Percentiles rank a stretch among this genome's conserved stretches.
Conservation (phyloP, 2,888 invertebrate genomes). For the Creontiades dilutus region DNA sequence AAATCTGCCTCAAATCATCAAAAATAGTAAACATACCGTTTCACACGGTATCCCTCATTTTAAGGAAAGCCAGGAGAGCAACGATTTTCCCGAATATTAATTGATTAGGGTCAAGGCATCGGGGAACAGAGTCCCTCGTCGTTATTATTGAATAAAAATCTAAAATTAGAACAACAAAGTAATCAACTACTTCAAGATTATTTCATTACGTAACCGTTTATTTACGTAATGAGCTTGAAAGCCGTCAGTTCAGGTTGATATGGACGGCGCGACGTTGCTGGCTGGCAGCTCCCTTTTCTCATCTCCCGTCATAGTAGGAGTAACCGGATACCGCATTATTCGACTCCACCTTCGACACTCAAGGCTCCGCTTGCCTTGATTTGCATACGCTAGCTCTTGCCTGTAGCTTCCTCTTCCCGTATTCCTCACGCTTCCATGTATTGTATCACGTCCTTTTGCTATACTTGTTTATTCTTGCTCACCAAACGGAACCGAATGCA, state of each 20-base stretch:
- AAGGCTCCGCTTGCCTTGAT: slow-evolving; percentile 37
- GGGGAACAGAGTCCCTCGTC: too few relatives aligned
- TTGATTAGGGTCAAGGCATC: too few relatives aligned
- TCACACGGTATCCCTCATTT: too few relatives aligned
- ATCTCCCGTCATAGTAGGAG: slow-evolving; percentile 32
- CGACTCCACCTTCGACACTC: slow-evolving; percentile 58
- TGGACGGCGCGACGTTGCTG: not conserved
- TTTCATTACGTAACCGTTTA: not conserved
- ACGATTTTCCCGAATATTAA: too few relatives aligned
- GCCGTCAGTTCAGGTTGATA: not conserved
- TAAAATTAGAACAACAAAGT: too few relatives aligned
- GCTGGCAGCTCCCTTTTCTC: not conserved
- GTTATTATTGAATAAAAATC: too few relatives aligned
- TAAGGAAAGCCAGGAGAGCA: too few relatives aligned
- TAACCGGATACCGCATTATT: slow-evolving; percentile 61
- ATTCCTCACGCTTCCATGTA: not conserved
- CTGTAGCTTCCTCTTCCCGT: slow-evolving; percentile 47
- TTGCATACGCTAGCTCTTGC: slow-evolving; percentile 31
- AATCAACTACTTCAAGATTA: not conserved
- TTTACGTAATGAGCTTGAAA: slow-evolving; percentile 15
- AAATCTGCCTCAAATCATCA: too few relatives aligned
- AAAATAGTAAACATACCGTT: too few relatives aligned
- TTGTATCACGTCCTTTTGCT: not conserved
- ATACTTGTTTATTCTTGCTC: not conserved
- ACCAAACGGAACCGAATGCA: too few relatives aligned